Evolutionary conservation across 2,888 invertebrate species (phyloP).

Genomic region (Allolobophora icterica): DNA sequence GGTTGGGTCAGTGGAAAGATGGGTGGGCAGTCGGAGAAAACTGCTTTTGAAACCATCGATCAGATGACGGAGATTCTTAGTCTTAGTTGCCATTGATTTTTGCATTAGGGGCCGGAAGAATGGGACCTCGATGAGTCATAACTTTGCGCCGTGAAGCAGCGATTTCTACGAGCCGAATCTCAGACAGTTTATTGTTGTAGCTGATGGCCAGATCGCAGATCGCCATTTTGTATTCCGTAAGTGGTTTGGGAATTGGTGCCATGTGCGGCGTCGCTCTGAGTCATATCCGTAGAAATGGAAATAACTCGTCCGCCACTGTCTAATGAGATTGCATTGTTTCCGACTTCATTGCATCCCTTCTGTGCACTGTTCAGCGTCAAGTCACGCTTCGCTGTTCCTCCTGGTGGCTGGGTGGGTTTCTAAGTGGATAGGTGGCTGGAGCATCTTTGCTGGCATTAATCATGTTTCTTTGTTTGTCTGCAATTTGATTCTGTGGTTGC

Average conservation of each 20-base stretch:
- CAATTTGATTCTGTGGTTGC: background rate
- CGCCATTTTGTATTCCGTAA: slow-evolving; percentile 11
- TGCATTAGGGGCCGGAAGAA: background rate
- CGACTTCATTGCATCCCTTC: background rate
- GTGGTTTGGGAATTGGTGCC: background rate
- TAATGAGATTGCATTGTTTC: slow-evolving; percentile 10
- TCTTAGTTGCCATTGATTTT: background rate
- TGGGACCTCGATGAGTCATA: background rate
- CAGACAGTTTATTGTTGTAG: background rate
- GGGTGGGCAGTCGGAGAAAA: background rate
- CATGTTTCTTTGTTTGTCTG: background rate
- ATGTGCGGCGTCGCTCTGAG: background rate
- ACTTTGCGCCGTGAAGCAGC: background rate
- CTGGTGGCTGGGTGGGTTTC: background rate
- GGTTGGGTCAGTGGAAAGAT: no score
- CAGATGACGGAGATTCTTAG: background rate
- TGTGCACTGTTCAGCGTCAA: background rate
- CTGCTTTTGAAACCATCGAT: background rate
- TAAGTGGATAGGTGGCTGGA: background rate
- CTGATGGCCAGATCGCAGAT: background rate
- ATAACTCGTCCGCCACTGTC: background rate
- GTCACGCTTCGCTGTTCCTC: background rate
- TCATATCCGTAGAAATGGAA: background rate
- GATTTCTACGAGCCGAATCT: background rate
- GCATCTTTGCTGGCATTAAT: background rate